These are phyloP conservation scores for Elephantulus edwardii DNA, from an alignment of 2,113 vertebrate species.

Conservation along the genomic window DNA sequence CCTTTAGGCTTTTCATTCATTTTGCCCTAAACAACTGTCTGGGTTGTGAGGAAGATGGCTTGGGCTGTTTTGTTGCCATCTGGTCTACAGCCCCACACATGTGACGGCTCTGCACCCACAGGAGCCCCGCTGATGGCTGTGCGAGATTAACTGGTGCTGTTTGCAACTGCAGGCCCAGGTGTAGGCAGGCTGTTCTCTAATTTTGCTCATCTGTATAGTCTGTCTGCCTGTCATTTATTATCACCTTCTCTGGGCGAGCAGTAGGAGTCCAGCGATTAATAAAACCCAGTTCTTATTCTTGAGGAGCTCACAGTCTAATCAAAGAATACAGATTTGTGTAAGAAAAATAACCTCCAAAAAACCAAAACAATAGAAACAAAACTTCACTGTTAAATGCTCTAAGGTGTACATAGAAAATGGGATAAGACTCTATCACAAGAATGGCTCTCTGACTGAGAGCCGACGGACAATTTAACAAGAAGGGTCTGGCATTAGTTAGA, in stretches of 20 bases:
- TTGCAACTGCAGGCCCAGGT: background rate
- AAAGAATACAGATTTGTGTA: constrained; percentile 21
- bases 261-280: background rate
- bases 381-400: background rate
- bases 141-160: background rate
- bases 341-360: too few species aligned
- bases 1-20: background rate
- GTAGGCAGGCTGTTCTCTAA: background rate
- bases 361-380: background rate
- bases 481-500: background rate
- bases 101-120: background rate
- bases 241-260: background rate
- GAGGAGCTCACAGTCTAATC: background rate
- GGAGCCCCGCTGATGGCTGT: background rate
- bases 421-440: background rate
- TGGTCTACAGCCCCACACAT: background rate
- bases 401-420: background rate
- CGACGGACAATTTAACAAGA: background rate
- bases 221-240: background rate
- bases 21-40: background rate
- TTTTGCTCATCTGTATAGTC: background rate
- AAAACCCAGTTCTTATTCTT: background rate
- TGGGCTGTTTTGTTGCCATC: background rate
- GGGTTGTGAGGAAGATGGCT: background rate
- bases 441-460: background rate